Evolutionary conservation across 30 jellyfish, hydroid and myxozoan genomes (phyloP).

Genomic region (Hydra vulgaris): DNA sequence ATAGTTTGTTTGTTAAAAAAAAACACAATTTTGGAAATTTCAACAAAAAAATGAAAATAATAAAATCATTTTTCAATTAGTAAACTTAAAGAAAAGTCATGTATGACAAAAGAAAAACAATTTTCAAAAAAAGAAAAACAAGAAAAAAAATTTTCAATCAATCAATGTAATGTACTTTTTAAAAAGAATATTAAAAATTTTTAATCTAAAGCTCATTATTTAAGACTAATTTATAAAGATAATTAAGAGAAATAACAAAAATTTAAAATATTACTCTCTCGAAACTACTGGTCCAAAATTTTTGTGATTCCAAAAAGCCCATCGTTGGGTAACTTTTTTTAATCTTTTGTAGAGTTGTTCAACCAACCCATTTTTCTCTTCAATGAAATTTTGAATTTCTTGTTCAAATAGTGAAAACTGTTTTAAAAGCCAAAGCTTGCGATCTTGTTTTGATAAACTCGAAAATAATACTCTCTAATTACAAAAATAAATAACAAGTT

Average conservation of each 20-base stretch:
- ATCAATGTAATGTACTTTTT: too few species aligned
- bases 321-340: conserved; percentile 72
- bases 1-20: too few species aligned
- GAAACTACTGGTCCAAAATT: conserved; percentile 75
- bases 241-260: not conserved
- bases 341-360: conserved; percentile 60
- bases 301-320: conserved; percentile 95
- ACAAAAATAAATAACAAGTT: not conserved
- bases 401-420: conserved; percentile 72
- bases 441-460: conserved; percentile 16
- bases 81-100: not conserved
- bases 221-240: too few species aligned
- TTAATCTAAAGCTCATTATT: too few species aligned
- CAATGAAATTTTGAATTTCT: conserved; percentile 33
- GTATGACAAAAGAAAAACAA: too few species aligned
- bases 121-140: too few species aligned
- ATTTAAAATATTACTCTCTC: conserved; percentile 52
- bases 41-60: too few species aligned
- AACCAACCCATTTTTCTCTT: conserved; percentile 46
- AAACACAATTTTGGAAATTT: not conserved
- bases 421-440: conserved; percentile 70
- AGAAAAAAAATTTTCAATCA: too few species aligned
- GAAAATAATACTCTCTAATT: not conserved
- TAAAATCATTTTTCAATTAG: not conserved
- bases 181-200: too few species aligned